Percentiles rank a stretch among this genome's conserved stretches.
Evolutionary conservation across 2,888 invertebrate genomes (phyloP).

Genomic region (Gymnosoma rotundatum): DNA sequence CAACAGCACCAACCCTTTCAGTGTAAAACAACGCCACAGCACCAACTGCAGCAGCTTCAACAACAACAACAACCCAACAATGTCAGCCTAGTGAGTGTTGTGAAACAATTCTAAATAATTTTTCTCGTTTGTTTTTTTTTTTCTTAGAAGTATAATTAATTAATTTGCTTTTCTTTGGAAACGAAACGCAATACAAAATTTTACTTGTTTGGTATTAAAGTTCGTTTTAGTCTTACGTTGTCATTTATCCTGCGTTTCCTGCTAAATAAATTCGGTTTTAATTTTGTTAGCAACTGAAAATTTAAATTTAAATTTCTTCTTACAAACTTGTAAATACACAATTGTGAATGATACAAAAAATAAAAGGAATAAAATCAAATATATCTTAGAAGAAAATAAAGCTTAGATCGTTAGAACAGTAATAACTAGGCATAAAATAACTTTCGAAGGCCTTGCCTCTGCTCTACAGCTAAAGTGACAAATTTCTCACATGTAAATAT

Average conservation of each 20-base stretch:
- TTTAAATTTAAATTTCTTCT: too few relatives aligned
- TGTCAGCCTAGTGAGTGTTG: slow-evolving; percentile 82
- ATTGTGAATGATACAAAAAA: too few relatives aligned
- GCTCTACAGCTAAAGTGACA: too few relatives aligned
- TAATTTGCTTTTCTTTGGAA: slow-evolving; percentile 35
- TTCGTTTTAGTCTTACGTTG: slow-evolving; percentile 15
- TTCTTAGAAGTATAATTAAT: slow-evolving; percentile 18
- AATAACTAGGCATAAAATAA: too few relatives aligned
- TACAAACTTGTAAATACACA: too few relatives aligned
- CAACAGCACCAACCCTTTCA: slow-evolving; percentile 71
- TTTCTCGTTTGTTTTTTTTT: slow-evolving; percentile 8
- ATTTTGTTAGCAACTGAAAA: slow-evolving; percentile 22
- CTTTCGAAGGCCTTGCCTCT: too few relatives aligned
- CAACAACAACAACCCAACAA: slow-evolving; percentile 61
- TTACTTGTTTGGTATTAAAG: slow-evolving; percentile 6
- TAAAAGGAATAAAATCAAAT: too few relatives aligned
- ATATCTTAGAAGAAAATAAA: too few relatives aligned
- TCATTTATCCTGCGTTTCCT: background rate
- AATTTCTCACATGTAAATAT: too few relatives aligned
- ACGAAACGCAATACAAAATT: slow-evolving; percentile 12
- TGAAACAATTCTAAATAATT: slow-evolving; percentile 47
- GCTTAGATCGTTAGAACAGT: too few relatives aligned
- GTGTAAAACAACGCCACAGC: slow-evolving; percentile 30
- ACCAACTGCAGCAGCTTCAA: slow-evolving; percentile 60
- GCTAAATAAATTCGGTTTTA: slow-evolving; percentile 3